These are phyloP conservation scores for Cyprinella venusta DNA, from an alignment of 2,797 vertebrate species.

Conservation along the genomic window DNA sequence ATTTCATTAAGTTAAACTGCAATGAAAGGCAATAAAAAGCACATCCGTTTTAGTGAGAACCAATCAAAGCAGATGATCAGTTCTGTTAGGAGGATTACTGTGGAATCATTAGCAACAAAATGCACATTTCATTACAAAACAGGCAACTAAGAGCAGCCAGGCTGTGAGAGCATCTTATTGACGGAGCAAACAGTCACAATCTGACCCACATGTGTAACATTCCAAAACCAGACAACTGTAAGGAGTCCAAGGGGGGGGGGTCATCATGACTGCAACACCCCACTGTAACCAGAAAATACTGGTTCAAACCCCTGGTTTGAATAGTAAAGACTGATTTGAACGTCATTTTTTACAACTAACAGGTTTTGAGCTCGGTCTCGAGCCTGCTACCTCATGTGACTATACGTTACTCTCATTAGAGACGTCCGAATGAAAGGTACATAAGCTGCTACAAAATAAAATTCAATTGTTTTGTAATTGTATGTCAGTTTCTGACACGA, in stretches of 20 bases:
- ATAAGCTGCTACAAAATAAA: not conserved
- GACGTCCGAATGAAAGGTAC: not conserved
- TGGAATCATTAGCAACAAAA: slow-evolving; percentile 62
- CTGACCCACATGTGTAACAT: slow-evolving; percentile 71
- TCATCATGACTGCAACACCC: slow-evolving; percentile 10
- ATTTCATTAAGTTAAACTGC: not conserved
- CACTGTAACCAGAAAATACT: slow-evolving; percentile 21
- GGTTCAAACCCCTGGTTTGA: not conserved
- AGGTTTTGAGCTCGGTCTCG: slow-evolving; percentile 12
- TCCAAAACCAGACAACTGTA: slow-evolving; percentile 66
- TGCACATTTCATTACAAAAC: slow-evolving; percentile 68
- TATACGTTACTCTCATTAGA: not conserved
- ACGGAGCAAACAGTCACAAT: slow-evolving; percentile 67
- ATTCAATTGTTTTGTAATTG: not conserved
- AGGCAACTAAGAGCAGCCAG: slow-evolving; percentile 57
- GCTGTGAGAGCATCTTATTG: slow-evolving; percentile 51
- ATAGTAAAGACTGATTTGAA: not conserved
- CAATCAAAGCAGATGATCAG: not conserved
- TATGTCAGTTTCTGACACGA: slow-evolving; percentile 1
- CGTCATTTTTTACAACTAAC: not conserved
- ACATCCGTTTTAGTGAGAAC: not conserved
- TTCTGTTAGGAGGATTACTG: slow-evolving; percentile 42
- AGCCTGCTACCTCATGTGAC: not conserved
- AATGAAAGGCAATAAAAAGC: not conserved
- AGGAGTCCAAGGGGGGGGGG: slow-evolving; percentile 58